Percentiles rank a stretch among this genome's conserved stretches.
Conservation (phyloP, 2,113 vertebrate species). For the Urocitellus parryii region DNA sequence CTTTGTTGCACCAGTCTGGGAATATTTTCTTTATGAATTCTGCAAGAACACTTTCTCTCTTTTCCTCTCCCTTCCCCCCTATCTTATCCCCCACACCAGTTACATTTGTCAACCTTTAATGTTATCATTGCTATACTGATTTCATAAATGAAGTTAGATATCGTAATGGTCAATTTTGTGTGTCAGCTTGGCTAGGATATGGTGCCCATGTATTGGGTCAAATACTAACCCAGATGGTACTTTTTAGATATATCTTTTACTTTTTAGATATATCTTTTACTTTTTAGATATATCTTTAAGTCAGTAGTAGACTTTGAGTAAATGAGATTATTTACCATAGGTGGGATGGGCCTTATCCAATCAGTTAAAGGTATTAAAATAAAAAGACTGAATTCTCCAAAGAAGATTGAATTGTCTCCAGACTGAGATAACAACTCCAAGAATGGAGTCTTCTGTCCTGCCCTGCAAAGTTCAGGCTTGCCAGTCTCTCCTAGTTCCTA, state of each 20-base stretch:
- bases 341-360: neutral
- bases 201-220: no score
- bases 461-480: neutral
- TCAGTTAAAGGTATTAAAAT: neutral
- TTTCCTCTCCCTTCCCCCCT: neutral
- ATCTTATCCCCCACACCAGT: neutral
- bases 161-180: neutral
- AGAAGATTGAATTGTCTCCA: neutral
- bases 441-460: neutral
- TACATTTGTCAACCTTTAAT: neutral
- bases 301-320: neutral
- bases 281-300: neutral
- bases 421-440: neutral
- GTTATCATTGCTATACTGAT: neutral
- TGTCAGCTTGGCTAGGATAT: neutral
- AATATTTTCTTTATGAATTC: slow-evolving; percentile 1
- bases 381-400: neutral
- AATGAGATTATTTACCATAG: neutral
- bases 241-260: neutral
- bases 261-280: neutral
- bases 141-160: neutral
- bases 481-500: no score
- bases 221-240: neutral
- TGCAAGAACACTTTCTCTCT: neutral
- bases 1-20: neutral